Conservation (phyloP, 2,888 invertebrate genomes). For the Oscheius sp. region DNA sequence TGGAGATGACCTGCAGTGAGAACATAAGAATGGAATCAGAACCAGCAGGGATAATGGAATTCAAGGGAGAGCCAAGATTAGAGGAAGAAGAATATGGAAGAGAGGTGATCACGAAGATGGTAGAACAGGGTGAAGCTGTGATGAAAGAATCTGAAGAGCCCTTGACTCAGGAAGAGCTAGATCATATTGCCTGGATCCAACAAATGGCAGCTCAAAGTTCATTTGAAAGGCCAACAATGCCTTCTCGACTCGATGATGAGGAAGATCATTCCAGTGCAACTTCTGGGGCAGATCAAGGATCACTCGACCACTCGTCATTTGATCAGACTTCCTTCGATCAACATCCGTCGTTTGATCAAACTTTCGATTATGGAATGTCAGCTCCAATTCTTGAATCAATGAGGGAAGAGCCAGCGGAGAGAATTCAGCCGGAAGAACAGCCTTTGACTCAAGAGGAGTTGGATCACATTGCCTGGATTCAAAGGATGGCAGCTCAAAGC, state of each 20-base stretch:
- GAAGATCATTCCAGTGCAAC: constrained; percentile 8
- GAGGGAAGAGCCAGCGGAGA: neutral
- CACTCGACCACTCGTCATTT: neutral
- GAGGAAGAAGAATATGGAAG: neutral
- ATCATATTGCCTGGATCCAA: constrained; percentile 48
- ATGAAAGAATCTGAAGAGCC: neutral
- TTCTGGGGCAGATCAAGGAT: neutral
- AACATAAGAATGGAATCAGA: too few species aligned
- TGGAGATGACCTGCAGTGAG: too few species aligned
- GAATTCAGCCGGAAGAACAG: neutral
- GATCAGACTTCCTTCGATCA: constrained; percentile 29
- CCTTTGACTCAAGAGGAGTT: neutral
- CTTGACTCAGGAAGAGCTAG: constrained; percentile 42
- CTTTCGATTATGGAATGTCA: constrained; percentile 19
- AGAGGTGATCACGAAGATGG: neutral
- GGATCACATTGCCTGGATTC: neutral
- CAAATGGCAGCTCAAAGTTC: constrained; percentile 40
- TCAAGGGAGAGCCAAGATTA: too few species aligned
- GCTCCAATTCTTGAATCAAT: constrained; percentile 4
- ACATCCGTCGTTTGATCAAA: neutral
- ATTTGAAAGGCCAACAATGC: constrained; percentile 29
- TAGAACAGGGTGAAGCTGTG: neutral
- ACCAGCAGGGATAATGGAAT: too few species aligned
- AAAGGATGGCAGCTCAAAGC: constrained; percentile 35
- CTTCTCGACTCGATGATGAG: neutral